These are phyloP conservation scores for Amyelois transitella DNA, from an alignment of 1,140 invertebrate species.

Conservation along the genomic window DNA sequence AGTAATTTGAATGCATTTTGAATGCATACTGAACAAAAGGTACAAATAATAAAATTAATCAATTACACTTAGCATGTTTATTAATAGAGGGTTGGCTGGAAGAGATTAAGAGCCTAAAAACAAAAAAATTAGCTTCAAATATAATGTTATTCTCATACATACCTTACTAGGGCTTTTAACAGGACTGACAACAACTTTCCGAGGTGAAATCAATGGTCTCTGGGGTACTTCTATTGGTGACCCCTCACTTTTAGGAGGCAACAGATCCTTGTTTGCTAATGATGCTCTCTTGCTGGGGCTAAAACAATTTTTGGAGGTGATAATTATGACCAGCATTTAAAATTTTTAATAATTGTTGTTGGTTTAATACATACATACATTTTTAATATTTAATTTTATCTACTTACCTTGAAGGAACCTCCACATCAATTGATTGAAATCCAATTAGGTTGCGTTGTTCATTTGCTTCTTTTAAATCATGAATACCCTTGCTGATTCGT, in stretches of 20 bases:
- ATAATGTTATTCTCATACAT: conserved; percentile 8
- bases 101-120: too few species aligned
- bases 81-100: too few species aligned
- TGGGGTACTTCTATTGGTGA: conserved; percentile 12
- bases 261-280: conserved; percentile 47
- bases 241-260: conserved; percentile 37
- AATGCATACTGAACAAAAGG: too few species aligned
- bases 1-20: too few species aligned
- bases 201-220: conserved; percentile 69
- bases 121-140: background rate
- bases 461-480: conserved; percentile 65
- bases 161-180: conserved; percentile 75
- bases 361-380: too few species aligned
- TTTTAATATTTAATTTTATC: background rate
- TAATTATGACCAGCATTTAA: background rate
- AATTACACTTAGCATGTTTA: too few species aligned
- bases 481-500: conserved; percentile 74
- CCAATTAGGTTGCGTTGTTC: conserved; percentile 76
- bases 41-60: too few species aligned
- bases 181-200: conserved; percentile 75
- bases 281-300: conserved; percentile 77
- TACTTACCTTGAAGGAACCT: conserved; percentile 80
- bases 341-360: too few species aligned
- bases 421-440: conserved; percentile 83
- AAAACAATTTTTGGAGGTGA: conserved; percentile 44